These are phyloP conservation scores for Apodemia zela DNA, from an alignment of 2,888 invertebrate genomes.

Conservation along the genomic window DNA sequence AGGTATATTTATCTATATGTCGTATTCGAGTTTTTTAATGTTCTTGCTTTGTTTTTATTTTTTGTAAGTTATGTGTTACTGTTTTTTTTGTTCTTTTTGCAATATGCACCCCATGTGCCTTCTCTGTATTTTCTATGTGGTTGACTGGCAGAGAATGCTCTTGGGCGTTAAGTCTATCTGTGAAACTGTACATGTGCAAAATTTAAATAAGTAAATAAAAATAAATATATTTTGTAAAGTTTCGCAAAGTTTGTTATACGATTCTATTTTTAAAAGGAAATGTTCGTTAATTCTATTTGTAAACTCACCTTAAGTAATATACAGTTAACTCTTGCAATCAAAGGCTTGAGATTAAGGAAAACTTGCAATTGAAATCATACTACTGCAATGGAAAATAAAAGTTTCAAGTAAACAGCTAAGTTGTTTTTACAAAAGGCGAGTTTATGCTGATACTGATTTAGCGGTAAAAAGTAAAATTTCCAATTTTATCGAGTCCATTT, in stretches of 20 bases:
- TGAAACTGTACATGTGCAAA: too few species aligned
- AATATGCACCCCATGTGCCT: too few species aligned
- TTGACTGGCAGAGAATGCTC: too few species aligned
- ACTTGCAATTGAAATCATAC: slow-evolving; percentile 33
- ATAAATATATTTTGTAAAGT: too few species aligned
- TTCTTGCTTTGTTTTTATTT: too few species aligned
- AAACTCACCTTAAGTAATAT: slow-evolving; percentile 16
- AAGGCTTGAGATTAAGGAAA: slow-evolving; percentile 25
- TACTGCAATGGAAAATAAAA: slow-evolving; percentile 24
- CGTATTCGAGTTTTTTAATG: too few species aligned
- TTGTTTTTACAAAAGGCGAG: slow-evolving; percentile 12
- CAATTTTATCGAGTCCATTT: background rate
- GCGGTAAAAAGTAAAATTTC: background rate
- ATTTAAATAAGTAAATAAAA: too few species aligned
- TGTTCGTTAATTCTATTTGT: slow-evolving; percentile 15
- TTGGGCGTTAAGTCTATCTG: too few species aligned
- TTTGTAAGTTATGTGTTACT: too few species aligned
- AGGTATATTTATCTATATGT: too few species aligned
- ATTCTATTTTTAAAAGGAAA: background rate
- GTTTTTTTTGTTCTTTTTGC: too few species aligned
- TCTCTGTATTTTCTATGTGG: too few species aligned
- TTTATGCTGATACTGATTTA: slow-evolving; percentile 16
- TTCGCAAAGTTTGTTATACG: background rate
- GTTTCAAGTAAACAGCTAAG: slow-evolving; percentile 19
- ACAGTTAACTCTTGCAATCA: slow-evolving; percentile 16